Base-by-base conservation (phyloP, 30 jellyfish, hydroid and myxozoan species). In the Rhopilema esculentum region DNA sequence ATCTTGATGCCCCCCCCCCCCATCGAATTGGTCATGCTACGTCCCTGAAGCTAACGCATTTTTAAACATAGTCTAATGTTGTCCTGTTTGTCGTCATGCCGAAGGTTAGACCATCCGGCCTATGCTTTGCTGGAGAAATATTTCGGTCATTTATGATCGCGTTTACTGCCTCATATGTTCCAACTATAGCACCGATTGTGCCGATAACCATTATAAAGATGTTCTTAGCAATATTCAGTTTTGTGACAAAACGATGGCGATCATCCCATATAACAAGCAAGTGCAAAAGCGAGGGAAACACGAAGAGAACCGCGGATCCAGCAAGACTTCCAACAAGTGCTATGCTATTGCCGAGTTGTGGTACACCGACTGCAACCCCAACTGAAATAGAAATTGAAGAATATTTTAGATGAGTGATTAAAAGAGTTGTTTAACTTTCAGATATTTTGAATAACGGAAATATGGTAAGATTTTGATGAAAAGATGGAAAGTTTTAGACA, bases 321-420 rank as follows among this genome's bases (percentile, higher is more conserved):
- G 97, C 97, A 49, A 91, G 80, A 31, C 96, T 66, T 48, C 97
- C 97, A 20, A 91, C 97, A 83, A 91, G 68, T 16, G 97, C 97
- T 27, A 91, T 91, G 86, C 92, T 57, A 85, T 83, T 75, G 49
- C 94, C 94, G 25, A 91, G 91, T 27, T 91, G 90, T 16, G 97
- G 94, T 0, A 82, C 87, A 1, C 91, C 85, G 19, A 91, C 62
- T 6, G 97, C 94, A 29, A 83, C 83, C n/a, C 77, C 89, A 75
- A 65, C 97, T 91, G 51, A 18, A 74, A 82, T 12, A 27, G 32
- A 40, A 69, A 22, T 0, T 26, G 50, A 67, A 0, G 40, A 12
- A 12, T 40, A 12, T n/a, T n/a, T n/a, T n/a, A n/a, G n/a, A n/a
- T n/a, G n/a, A n/a, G n/a, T n/a, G n/a, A n/a, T n/a, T n/a, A n/a